Percentiles rank a stretch among this genome's conserved stretches.
phyloP scores from a whole-genome alignment of 2,888 invertebrate genomes.

The Caenorhabditis imperialis region DNA sequence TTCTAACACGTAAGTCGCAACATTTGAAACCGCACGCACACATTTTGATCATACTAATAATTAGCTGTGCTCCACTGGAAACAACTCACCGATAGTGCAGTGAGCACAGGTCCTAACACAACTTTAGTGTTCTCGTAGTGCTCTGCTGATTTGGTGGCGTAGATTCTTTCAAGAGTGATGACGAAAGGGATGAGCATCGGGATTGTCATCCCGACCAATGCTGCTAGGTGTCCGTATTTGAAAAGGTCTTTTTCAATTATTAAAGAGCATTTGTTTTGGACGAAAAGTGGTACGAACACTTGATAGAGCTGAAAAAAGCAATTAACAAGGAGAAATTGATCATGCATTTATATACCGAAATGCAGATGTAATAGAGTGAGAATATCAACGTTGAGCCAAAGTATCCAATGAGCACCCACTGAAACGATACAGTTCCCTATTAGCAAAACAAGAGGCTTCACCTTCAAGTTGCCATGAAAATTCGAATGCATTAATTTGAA shows the following conservation, averaged over 20 bases:
- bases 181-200: slow-evolving; percentile 26
- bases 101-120: slow-evolving; percentile 23
- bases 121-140: slow-evolving; percentile 12
- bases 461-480: neutral
- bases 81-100: neutral
- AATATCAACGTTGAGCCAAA: too few species aligned
- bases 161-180: slow-evolving; percentile 28
- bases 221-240: slow-evolving; percentile 23
- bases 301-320: slow-evolving; percentile 11
- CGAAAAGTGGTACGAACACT: slow-evolving; percentile 6
- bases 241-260: slow-evolving; percentile 12
- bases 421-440: slow-evolving; percentile 5
- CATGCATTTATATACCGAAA: too few species aligned
- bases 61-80: too few species aligned
- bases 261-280: slow-evolving; percentile 13
- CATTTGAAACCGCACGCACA: too few species aligned
- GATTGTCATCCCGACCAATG: slow-evolving; percentile 14
- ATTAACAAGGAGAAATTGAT: too few species aligned
- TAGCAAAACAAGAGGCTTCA: too few species aligned
- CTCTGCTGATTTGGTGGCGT: slow-evolving; percentile 5
- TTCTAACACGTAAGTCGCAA: too few species aligned
- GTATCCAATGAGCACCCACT: too few species aligned
- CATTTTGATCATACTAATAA: too few species aligned
- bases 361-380: neutral
- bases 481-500: neutral